Conservation (phyloP, 2,113 vertebrate genomes). For the Semicossyphus pulcher region DNA sequence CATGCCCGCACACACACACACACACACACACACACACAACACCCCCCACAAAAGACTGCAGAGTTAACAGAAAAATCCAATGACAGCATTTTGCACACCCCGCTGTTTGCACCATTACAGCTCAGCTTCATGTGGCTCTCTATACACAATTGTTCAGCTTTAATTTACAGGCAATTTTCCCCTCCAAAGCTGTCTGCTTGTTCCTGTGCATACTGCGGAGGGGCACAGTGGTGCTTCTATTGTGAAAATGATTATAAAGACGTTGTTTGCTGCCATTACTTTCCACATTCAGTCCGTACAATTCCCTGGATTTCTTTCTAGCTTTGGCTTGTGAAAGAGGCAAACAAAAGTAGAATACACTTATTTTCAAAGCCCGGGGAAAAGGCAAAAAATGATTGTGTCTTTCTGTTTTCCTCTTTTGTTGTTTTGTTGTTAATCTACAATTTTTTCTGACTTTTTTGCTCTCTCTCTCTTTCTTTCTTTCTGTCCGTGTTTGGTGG, state of each 20-base stretch:
- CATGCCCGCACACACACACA: background rate
- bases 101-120: constrained; percentile 41
- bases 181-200: constrained; percentile 37
- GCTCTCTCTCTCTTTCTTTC: constrained; percentile 6
- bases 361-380: constrained; percentile 1
- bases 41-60: constrained; percentile 1
- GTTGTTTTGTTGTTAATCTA: background rate
- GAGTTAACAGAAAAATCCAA: constrained; percentile 32
- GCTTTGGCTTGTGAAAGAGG: constrained; percentile 12
- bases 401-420: background rate
- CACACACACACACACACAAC: constrained; percentile 4
- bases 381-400: constrained; percentile 1
- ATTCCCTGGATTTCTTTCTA: constrained; percentile 15
- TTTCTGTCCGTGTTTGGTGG: background rate
- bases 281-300: constrained; percentile 4
- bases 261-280: constrained; percentile 30
- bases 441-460: constrained; percentile 9
- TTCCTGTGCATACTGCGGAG: constrained; percentile 16
- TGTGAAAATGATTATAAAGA: constrained; percentile 48
- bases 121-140: constrained; percentile 33
- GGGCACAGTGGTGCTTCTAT: constrained; percentile 19
- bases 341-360: constrained; percentile 1
- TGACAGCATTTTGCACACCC: constrained; percentile 27
- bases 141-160: constrained; percentile 40
- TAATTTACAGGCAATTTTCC: constrained; percentile 48